Conservation (phyloP, 2,113 vertebrate genomes). For the Syrmaticus mikado region DNA sequence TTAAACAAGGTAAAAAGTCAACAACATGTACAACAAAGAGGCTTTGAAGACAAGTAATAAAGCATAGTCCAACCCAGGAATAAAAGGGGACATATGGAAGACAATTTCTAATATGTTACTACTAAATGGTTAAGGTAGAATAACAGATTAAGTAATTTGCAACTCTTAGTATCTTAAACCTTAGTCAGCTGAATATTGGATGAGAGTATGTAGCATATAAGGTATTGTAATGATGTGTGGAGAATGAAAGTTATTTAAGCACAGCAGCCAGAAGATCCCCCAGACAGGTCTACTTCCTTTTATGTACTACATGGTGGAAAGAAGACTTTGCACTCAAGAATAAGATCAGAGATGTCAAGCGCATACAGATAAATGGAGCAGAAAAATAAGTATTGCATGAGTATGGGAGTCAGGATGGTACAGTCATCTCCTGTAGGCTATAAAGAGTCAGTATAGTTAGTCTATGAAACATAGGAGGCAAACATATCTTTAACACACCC, state of each 20-base stretch:
- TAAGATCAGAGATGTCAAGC: not conserved
- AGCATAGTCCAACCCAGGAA: not conserved
- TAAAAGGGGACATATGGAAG: not conserved
- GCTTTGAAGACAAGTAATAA: not conserved
- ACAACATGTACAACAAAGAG: not conserved
- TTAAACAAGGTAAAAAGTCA: not conserved
- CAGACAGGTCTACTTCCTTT: not conserved
- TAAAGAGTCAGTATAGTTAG: not conserved
- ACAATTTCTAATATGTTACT: not conserved
- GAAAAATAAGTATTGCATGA: not conserved
- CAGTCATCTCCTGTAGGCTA: not conserved
- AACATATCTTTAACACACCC: not conserved
- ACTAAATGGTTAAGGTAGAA: not conserved
- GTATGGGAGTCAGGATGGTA: not conserved
- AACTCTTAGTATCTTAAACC: not conserved
- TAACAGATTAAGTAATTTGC: not conserved
- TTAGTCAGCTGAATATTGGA: not conserved
- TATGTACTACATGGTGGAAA: not conserved
- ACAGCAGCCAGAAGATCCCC: not conserved
- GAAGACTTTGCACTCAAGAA: not conserved
- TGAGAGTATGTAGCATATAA: not conserved
- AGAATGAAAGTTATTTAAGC: not conserved
- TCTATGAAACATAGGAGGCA: not conserved
- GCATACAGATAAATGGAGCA: not conserved
- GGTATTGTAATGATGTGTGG: not conserved